Base-by-base conservation (phyloP, 2,113 vertebrate species). In the Budorcas taxicolor region DNA sequence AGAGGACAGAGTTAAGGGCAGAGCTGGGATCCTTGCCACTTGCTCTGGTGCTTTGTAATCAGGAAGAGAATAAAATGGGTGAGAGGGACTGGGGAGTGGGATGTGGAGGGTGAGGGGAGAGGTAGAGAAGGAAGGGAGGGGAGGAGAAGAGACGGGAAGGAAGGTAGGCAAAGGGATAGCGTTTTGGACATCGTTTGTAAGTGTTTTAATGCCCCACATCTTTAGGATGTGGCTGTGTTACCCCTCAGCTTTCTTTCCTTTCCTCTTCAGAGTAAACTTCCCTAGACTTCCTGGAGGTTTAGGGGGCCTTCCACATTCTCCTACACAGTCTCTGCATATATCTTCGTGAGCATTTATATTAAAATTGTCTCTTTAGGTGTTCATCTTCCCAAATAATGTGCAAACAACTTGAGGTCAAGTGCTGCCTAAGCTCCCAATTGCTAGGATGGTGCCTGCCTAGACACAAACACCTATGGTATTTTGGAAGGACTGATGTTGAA, bases 391-490 rank as follows among this genome's bases (percentile, higher is more conserved):
- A 25, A 50, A 3, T 6, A 81, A n/a, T 3, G 10, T 71, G 62
- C 58, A 62, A 81, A n/a, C 12, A 64, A 31, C 16, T 8, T 45
- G 45, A 33, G 25, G 11, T 19, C 29, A 81, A 52, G 47, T 0
- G 1, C 11, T 62, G 3, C 4, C 2, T 16, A 47, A 43, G 12
- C 15, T 62, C 2, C n/a, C 3, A 8, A 7, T 27, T 88, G 19
- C n/a, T 36, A 55, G 60, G 27, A 92, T 14, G 14, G 21, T 6
- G 15, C 45, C n/a, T 89, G 3, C 12, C 13, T 16, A 23, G 36
- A 10, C 14, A 25, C 6, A 50, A 1, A 78, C 2, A 14, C 8
- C 3, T 23, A 62, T 29, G 58, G 14, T 76, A 5, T 17, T 74
- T 33, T 43, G 45, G 1, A 78, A 29, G n/a, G 21, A 60, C 58